These are phyloP conservation scores for Vanessa cardui DNA, from an alignment of 2,888 invertebrate genomes.

Conservation along the genomic window DNA sequence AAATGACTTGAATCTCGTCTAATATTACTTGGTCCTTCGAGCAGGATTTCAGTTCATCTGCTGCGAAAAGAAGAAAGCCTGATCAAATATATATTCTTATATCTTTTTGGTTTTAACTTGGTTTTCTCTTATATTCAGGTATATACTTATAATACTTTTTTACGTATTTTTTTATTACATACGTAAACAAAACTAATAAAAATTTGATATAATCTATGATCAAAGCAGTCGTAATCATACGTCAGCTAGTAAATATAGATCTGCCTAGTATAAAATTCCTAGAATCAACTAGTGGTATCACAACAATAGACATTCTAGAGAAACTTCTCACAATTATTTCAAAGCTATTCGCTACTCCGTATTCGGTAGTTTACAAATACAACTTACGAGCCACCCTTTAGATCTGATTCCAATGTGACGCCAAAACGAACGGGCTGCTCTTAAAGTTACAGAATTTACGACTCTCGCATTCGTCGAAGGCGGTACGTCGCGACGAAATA, in stretches of 20 bases:
- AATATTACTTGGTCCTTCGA: constrained; percentile 47
- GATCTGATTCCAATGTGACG: constrained; percentile 27
- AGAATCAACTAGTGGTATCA: constrained; percentile 10
- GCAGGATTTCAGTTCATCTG: constrained; percentile 44
- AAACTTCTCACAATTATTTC: constrained; percentile 10
- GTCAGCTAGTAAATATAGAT: not conserved
- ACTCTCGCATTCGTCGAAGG: constrained; percentile 29
- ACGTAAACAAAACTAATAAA: too few species aligned
- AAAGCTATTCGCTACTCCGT: constrained; percentile 9
- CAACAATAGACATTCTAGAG: constrained; percentile 2
- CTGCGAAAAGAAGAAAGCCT: constrained; percentile 33
- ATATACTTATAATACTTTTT: too few species aligned
- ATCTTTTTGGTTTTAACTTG: constrained; percentile 21
- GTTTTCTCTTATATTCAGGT: not conserved
- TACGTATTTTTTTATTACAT: too few species aligned
- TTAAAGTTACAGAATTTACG: constrained; percentile 38
- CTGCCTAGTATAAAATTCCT: not conserved
- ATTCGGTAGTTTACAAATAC: constrained; percentile 19
- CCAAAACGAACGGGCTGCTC: constrained; percentile 33
- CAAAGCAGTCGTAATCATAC: not conserved
- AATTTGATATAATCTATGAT: not conserved
- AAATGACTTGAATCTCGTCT: constrained; percentile 54
- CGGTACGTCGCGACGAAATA: constrained; percentile 18
- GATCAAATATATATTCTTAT: constrained; percentile 20
- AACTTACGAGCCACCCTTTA: constrained; percentile 13